These are phyloP conservation scores for Pedetes capensis DNA, from an alignment of 2,113 vertebrate species.

Conservation along the genomic window DNA sequence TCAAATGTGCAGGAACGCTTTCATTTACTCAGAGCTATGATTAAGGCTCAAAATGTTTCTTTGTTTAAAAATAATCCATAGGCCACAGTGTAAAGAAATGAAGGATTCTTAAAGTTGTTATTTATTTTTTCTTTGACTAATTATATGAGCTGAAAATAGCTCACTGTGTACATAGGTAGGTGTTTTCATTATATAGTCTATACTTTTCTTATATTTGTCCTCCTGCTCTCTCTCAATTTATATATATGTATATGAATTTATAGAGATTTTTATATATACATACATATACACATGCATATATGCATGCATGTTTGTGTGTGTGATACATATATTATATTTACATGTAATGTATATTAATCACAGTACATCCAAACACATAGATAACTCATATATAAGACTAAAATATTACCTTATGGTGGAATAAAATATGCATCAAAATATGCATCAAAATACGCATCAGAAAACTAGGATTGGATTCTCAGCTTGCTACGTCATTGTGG, in stretches of 20 bases:
- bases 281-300: background rate
- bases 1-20: slow-evolving; percentile 50
- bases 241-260: no score
- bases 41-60: slow-evolving; percentile 53
- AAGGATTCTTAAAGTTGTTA: slow-evolving; percentile 34
- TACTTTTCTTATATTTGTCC: background rate
- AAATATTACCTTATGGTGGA: background rate
- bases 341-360: background rate
- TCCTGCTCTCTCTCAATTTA: background rate
- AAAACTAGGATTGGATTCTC: background rate
- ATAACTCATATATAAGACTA: background rate
- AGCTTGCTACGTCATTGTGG: accelerated
- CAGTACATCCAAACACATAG: background rate
- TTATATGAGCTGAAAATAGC: slow-evolving; percentile 44
- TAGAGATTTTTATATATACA: background rate
- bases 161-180: background rate
- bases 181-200: background rate
- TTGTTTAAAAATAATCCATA: slow-evolving; percentile 58
- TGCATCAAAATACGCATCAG: accelerated
- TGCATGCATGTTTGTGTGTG: background rate
- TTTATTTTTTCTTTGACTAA: slow-evolving; percentile 43
- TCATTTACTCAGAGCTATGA: slow-evolving; percentile 49
- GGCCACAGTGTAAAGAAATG: slow-evolving; percentile 31
- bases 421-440: accelerated
- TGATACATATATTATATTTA: background rate